A percentile compares a stretch with the other conserved stretches of the same genome.
phyloP scores from a whole-genome alignment of 2,113 vertebrate genomes.

The Ochotona curzoniae region DNA sequence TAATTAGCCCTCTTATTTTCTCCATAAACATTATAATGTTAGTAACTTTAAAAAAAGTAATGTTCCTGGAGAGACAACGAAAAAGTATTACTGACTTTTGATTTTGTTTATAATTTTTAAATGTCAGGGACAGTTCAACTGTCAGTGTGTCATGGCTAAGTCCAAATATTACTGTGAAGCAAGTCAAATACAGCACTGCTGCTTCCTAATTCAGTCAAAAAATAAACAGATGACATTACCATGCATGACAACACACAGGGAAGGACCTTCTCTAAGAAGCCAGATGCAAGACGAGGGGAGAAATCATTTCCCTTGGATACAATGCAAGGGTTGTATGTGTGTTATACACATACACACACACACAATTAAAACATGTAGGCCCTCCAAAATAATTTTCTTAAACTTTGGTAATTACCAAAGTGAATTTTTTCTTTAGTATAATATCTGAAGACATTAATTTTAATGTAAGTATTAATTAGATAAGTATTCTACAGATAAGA shows the following conservation, averaged over 20 bases:
- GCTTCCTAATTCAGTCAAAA: constrained; percentile 39
- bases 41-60: background rate
- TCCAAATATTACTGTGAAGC: constrained; percentile 11
- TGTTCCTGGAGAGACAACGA: no score
- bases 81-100: constrained; percentile 1
- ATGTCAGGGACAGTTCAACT: background rate
- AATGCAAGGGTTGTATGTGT: constrained; percentile 17
- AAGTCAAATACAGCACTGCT: background rate
- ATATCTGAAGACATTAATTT: constrained; percentile 51
- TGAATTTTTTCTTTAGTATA: constrained; percentile 36
- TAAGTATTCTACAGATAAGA: background rate
- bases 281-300: background rate
- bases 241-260: background rate
- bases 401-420: constrained; percentile 39
- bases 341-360: background rate
- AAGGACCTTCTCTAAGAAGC: constrained; percentile 36
- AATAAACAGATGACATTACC: background rate
- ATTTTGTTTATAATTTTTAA: constrained; percentile 48
- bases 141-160: background rate
- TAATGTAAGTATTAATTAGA: background rate
- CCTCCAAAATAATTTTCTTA: constrained; percentile 49
- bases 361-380: constrained; percentile 13
- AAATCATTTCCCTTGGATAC: constrained; percentile 12
- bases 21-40: background rate
- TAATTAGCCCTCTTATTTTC: background rate